phyloP scores from a whole-genome alignment of 2,888 invertebrate genomes.

The Prosopocoilus inquinatus region DNA sequence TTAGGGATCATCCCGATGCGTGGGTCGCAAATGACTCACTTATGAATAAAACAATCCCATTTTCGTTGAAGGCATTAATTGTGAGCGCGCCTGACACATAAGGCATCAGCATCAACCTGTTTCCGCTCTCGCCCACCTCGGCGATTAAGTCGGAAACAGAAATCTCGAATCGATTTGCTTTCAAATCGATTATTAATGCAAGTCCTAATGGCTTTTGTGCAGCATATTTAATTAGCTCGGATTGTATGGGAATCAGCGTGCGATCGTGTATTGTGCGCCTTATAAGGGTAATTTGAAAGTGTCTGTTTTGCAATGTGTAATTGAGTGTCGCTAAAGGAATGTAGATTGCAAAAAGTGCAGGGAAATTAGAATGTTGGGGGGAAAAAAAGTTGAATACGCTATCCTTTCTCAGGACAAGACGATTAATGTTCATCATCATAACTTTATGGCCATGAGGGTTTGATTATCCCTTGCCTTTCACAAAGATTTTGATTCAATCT shows the following conservation, averaged over 20 bases:
- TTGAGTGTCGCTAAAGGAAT: too few species aligned
- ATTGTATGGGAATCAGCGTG: slow-evolving; percentile 1
- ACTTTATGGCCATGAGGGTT: too few species aligned
- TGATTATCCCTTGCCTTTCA: too few species aligned
- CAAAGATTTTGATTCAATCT: too few species aligned
- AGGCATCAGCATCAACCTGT: slow-evolving; percentile 11
- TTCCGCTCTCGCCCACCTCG: slow-evolving; percentile 11
- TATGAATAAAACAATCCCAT: slow-evolving; percentile 15
- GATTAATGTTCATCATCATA: too few species aligned
- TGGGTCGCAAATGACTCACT: slow-evolving; percentile 17
- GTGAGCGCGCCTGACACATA: neutral
- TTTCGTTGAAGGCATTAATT: neutral
- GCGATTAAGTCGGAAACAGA: slow-evolving; percentile 13
- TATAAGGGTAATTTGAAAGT: too few species aligned
- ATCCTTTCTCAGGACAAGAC: too few species aligned
- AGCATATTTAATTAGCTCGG: neutral
- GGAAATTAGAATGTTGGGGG: too few species aligned
- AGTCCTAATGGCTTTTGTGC: slow-evolving; percentile 1
- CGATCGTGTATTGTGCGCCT: too few species aligned
- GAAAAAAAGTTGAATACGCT: too few species aligned
- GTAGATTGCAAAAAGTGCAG: too few species aligned
- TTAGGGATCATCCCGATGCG: slow-evolving; percentile 1
- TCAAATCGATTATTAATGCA: slow-evolving; percentile 4
- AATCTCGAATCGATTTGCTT: slow-evolving; percentile 10
- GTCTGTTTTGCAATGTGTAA: too few species aligned